These are phyloP conservation scores for Atta colombica DNA, from an alignment of 1,140 invertebrate genomes.

Conservation along the genomic window DNA sequence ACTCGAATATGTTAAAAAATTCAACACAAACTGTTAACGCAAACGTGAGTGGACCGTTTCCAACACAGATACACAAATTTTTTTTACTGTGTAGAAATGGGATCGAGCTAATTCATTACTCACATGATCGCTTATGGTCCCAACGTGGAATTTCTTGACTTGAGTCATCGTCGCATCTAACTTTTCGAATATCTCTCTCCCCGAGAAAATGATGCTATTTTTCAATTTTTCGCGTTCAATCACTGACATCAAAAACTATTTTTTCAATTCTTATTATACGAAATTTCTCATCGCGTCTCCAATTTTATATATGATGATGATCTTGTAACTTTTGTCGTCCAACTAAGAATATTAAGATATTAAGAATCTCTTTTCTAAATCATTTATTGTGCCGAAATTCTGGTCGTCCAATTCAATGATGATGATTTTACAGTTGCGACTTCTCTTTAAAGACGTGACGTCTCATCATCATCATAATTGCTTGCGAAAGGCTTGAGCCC, in stretches of 20 bases:
- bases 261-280: background rate
- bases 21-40: too few species aligned
- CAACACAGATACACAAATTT: too few species aligned
- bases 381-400: background rate
- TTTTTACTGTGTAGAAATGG: background rate
- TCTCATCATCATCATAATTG: background rate
- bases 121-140: background rate
- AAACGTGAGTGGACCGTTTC: too few species aligned
- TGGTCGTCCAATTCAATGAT: too few species aligned
- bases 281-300: background rate
- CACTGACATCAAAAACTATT: background rate
- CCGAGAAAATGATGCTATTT: background rate
- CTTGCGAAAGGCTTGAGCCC: background rate
- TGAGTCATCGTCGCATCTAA: background rate
- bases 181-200: background rate
- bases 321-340: background rate
- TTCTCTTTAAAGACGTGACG: background rate
- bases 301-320: background rate
- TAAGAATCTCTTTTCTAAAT: background rate
- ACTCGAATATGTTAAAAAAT: too few species aligned
- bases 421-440: background rate
- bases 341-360: background rate
- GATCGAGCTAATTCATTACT: constrained; percentile 4
- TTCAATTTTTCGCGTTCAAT: background rate
- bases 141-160: background rate